A percentile compares a stretch with the other conserved stretches of the same genome.
phyloP scores from a whole-genome alignment of 2,888 invertebrate species.

The Chymomyza procnemis region DNA sequence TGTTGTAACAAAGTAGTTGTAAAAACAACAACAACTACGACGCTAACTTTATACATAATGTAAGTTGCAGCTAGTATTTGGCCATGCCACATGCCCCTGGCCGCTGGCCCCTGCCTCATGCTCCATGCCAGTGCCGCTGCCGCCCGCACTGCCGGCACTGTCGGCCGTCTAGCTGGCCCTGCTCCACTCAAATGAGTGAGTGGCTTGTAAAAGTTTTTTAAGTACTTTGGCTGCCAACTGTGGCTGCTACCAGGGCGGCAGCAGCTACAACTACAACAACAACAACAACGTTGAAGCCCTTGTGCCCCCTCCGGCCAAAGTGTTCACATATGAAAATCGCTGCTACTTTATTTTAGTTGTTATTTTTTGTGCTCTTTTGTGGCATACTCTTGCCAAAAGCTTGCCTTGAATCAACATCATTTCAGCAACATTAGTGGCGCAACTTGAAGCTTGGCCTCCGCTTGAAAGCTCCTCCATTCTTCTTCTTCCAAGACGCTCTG shows the following conservation, averaged over 20 bases:
- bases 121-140: too few species aligned
- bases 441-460: too few species aligned
- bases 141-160: too few species aligned
- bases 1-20: slow-evolving; percentile 41
- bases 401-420: too few species aligned
- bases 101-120: background rate
- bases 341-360: slow-evolving; percentile 44
- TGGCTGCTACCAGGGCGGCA: background rate
- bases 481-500: too few species aligned
- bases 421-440: too few species aligned
- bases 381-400: too few species aligned
- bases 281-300: too few species aligned
- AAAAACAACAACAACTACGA: slow-evolving; percentile 43
- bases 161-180: background rate
- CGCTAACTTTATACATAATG: background rate
- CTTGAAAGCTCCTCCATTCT: too few species aligned
- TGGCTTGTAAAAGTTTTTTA: slow-evolving; percentile 69
- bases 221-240: slow-evolving; percentile 41
- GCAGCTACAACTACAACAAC: too few species aligned
- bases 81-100: background rate
- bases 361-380: background rate
- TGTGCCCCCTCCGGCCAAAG: too few species aligned
- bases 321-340: slow-evolving; percentile 59
- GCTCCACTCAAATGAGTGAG: slow-evolving; percentile 18
- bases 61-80: background rate